Evolutionary conservation across 2,888 invertebrate genomes (phyloP), one percentile per base, ranked within the genome.

Genomic region (Dicyrtomina minuta): DNA sequence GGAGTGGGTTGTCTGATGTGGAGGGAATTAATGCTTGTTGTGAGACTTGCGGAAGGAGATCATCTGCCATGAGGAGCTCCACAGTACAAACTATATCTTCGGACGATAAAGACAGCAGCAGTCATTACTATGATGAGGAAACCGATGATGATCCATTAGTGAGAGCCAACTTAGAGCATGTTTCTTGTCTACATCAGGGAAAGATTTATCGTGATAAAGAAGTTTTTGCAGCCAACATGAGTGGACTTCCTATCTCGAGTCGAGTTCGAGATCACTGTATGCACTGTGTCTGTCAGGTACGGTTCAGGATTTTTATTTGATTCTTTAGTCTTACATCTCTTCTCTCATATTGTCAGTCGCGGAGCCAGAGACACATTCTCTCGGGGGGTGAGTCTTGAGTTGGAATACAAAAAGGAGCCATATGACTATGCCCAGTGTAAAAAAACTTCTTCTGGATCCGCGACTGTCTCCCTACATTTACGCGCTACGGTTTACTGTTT

Each of bases 241-340:
- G 82, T 1, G 81, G 81, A 6, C 77, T 83, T 39, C 79, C 79
- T 46, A 75, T 75, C 66, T 72, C 73, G 1, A 79, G 80, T 2
- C 80, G 79, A 24, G 75, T 75, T 10, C 75, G 78, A 10, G 80
- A 81, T 72, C 83, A 83, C 72, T 83, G 83, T 71, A 82, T 83
- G 70, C 81, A 82, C 66, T 83, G 83, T 71, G 77, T 79, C 15
- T 83, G 83, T 69, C 79, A 81, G 79, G 83, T 83, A 76, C 78
- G 79, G 41, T 12, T 22, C 4, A 33, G 33, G 33, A 33, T 56
- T 33, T 64, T 64, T 51, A 26, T 33, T 53, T 1, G 24, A 53
- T 20, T 24, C 58, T 39, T 51, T 43, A 27, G 10, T 27, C 24
- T 24, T 27, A n/a, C 64, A 49, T 12, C 39, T 22, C 22, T 20